Evolutionary conservation across 2,113 vertebrate species (phyloP), one percentile per base, ranked within the genome.

Genomic region (Austrofundulus limnaeus): DNA sequence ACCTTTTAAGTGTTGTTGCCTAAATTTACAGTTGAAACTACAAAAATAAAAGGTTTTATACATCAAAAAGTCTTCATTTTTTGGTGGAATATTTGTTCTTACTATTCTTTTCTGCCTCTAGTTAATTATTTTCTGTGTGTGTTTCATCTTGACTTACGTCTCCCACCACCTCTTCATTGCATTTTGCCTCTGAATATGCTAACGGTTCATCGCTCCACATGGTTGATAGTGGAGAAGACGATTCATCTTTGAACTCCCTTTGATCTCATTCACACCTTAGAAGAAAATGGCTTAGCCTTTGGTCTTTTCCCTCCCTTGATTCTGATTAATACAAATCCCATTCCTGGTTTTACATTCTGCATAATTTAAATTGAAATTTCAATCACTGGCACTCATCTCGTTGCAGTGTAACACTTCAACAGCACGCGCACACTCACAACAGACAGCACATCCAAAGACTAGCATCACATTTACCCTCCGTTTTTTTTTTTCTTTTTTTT

Each of bases 251-350:
- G 65, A 77, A 65, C 70, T 41, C 25, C 45, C 57, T 83, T 85
- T 83, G 75, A 88, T 84, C 66, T 76, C 56, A 74, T 79, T 64
- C 50, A 39, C 53, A 74, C 72, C 61, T 62, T 64, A 61, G 61
- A 70, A 60, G 3, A 55, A 56, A 63, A 42, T 2, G 13, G 72
- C 53, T 83, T 75, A 61, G 55, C 53, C 37, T 42, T 57, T 41
- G 50, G 11, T 60, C 42, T 53, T 54, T 74, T 72, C 72, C 57
- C 1, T 66, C 52, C 49, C 49, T 70, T 28, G n/a, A 78, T 48
- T 82, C 71, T 64, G 57, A 85, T 84, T 72, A 78, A 77, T 66
- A 57, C 16, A 51, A 82, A 77, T 75, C 53, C 37, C 53, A 75
- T 73, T 75, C 66, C 58, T 17, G 43, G 5, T 72, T 69, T 68